Percentiles rank a stretch among this genome's conserved stretches.
These are phyloP conservation scores for Augiades crinisus DNA, from an alignment of 2,888 invertebrate species.

Conservation along the genomic window DNA sequence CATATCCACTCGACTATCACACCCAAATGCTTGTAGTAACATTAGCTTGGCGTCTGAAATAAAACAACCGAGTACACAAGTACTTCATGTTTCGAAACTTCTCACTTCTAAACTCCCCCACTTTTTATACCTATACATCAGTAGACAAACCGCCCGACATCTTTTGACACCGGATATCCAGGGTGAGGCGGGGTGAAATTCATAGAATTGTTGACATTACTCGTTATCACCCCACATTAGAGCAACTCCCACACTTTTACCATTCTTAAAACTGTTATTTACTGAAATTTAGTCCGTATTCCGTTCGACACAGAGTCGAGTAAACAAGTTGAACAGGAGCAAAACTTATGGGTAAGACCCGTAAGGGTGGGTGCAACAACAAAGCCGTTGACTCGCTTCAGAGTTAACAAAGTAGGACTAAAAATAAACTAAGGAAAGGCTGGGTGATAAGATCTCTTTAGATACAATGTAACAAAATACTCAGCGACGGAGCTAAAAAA, in stretches of 20 bases:
- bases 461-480: neutral
- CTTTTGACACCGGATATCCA: slow-evolving; percentile 61
- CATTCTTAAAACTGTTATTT: neutral
- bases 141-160: slow-evolving; percentile 33
- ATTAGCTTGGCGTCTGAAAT: neutral
- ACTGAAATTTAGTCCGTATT: neutral
- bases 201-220: slow-evolving; percentile 60
- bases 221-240: slow-evolving; percentile 53
- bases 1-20: neutral
- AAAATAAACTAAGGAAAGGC: slow-evolving; percentile 10
- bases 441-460: neutral
- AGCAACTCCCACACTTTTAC: slow-evolving; percentile 25
- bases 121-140: slow-evolving; percentile 14
- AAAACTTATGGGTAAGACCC: neutral
- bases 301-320: neutral
- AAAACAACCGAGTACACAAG: slow-evolving; percentile 2
- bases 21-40: no score
- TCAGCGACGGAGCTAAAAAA: neutral
- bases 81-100: slow-evolving; percentile 2
- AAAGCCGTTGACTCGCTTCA: slow-evolving; percentile 3
- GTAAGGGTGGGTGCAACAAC: slow-evolving; percentile 7
- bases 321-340: neutral
- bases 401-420: neutral
- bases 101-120: neutral
- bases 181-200: slow-evolving; percentile 42